phyloP scores from a whole-genome alignment of 2,113 vertebrate species.

The Semicossyphus pulcher region DNA sequence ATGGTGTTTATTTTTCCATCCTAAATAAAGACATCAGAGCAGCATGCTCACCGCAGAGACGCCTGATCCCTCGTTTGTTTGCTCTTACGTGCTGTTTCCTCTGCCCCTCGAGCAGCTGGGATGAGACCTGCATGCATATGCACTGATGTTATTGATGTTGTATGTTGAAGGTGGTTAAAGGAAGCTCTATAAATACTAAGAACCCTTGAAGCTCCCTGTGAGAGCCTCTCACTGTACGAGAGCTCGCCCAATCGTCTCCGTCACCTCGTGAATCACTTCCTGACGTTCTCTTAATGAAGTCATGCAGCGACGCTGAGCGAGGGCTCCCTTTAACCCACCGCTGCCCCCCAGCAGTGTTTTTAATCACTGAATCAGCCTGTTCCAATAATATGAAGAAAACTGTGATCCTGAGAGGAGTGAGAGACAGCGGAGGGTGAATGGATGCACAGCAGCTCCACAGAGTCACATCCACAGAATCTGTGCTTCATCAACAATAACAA shows the following conservation, averaged over 20 bases:
- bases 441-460: neutral
- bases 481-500: neutral
- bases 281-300: neutral
- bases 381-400: neutral
- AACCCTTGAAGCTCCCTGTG: neutral
- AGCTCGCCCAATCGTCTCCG: neutral
- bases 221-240: neutral
- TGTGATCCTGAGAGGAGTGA: neutral
- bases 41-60: too few relatives aligned
- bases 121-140: neutral
- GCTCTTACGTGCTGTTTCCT: too few relatives aligned
- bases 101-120: too few relatives aligned
- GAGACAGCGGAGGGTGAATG: too few relatives aligned
- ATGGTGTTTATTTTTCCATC: too few relatives aligned
- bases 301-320: neutral
- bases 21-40: too few relatives aligned
- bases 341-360: neutral
- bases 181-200: too few relatives aligned
- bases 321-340: neutral
- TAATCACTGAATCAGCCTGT: constrained; percentile 3
- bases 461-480: neutral
- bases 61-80: too few relatives aligned
- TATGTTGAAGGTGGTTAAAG: neutral
- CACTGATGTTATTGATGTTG: neutral
- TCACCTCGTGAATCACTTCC: neutral